Percentiles rank a stretch among this genome's conserved stretches.
phyloP scores from a whole-genome alignment of 2,888 invertebrate species.

The Cybosia mesomella region DNA sequence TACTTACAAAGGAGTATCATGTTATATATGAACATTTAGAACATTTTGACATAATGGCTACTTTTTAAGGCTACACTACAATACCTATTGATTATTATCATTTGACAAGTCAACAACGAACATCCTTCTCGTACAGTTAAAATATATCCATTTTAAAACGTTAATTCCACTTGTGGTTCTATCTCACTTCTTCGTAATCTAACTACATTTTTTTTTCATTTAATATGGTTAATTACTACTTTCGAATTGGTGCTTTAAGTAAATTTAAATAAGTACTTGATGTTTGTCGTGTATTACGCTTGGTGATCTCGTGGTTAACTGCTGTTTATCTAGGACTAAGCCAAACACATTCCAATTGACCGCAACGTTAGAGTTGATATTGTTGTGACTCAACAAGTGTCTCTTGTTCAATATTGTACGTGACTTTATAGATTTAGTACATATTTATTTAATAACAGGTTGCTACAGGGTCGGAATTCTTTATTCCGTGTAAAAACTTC shows the following conservation, averaged over 20 bases:
- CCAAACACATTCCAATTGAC: slow-evolving; percentile 5
- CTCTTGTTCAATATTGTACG: background rate
- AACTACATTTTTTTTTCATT: no score
- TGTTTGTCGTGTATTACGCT: background rate
- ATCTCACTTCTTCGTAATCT: background rate
- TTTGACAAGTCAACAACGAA: no score
- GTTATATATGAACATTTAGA: no score
- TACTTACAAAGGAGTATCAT: no score
- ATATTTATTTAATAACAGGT: background rate
- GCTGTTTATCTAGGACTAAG: slow-evolving; percentile 4
- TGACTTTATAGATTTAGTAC: background rate
- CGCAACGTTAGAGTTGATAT: slow-evolving; percentile 10
- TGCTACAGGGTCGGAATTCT: background rate
- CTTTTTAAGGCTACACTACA: no score
- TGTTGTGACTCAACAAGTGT: slow-evolving; percentile 15
- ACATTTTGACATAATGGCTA: no score
- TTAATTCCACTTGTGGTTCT: background rate
- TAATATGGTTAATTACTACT: background rate
- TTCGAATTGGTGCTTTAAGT: background rate
- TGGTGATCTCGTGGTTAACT: slow-evolving; percentile 2
- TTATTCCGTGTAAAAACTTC: no score
- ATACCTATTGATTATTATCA: no score
- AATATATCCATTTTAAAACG: no score
- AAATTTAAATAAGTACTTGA: background rate
- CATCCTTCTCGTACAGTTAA: no score